Base-by-base conservation (phyloP, 2,888 invertebrate genomes). In the Leptopilina drosophilae region DNA sequence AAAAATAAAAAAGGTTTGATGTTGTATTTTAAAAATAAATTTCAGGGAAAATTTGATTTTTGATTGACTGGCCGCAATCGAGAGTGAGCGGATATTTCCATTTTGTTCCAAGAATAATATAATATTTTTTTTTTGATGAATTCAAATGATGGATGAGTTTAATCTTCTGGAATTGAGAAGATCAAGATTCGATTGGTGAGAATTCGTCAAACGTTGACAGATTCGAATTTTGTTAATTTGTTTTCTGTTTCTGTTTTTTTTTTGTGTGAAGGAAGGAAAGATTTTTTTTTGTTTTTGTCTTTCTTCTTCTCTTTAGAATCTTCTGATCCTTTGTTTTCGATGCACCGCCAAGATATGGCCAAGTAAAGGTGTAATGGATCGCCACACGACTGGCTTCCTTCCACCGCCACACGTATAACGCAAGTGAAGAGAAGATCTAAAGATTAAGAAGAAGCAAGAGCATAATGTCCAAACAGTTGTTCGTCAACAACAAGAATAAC, bases 391-490 rank as follows among this genome's bases (percentile, higher is more conserved):
- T 86, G 82, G 81, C 80, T 84, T 83, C 82, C 69, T 64, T 80
- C 83, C 80, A 81, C 82, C 85, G 79, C 83, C 83, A 67, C 67
- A 49, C 67, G 20, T 46, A 12, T 49, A 49, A 49, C 20, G 69
- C 56, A 53, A 73, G 73, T 40, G 69, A 78, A 77, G 78, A 83
- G 82, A 62, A 89, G 89, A 90, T 89, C 87, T 82, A 82, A 81
- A 85, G 89, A 90, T 90, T 90, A 89, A 85, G 86, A 84, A 83
- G 89, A 89, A 89, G 86, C 87, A 85, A 49, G 86, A 85, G 87
- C 88, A 89, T 88, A 86, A 89, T 87, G 89, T 88, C 87, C 85
- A 89, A 89, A 90, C 87, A 88, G 89, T 88, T 88, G 88, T 87
- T 89, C 89, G 88, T 89, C 88, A 88, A 88, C 87, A 87, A 87